These are phyloP conservation scores for Agriopis aurantiaria DNA, from an alignment of 2,888 invertebrate species.

Conservation along the genomic window DNA sequence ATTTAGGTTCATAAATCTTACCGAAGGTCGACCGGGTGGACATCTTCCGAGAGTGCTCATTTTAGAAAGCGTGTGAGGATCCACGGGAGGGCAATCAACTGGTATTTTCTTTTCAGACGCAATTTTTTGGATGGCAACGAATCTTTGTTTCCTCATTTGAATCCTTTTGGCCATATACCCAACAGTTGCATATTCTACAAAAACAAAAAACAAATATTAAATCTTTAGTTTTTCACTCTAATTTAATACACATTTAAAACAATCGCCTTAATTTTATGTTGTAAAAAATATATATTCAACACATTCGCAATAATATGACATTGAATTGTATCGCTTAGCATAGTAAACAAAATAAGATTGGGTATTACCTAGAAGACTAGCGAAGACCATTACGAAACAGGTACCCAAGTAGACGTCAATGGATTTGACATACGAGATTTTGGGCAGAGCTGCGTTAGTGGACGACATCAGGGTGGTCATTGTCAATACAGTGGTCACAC, in stretches of 20 bases:
- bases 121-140: constrained; percentile 96
- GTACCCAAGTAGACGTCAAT: constrained; percentile 99
- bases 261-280: not conserved
- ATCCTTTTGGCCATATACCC: constrained; percentile 99
- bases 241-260: not conserved
- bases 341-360: constrained; percentile 1
- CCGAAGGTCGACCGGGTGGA: constrained; percentile 83
- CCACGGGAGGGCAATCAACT: constrained; percentile 91
- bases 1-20: constrained; percentile 56
- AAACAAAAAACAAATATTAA: constrained; percentile 48
- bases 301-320: constrained; percentile 10
- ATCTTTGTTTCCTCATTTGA: constrained; percentile 97
- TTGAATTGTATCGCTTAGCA: constrained; percentile 3
- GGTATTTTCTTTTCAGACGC: constrained; percentile 96
- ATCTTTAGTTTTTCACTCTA: not conserved
- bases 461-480: constrained; percentile 99
- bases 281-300: not conserved
- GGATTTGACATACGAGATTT: constrained; percentile 99
- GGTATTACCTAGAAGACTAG: constrained; percentile 95
- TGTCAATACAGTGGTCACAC: constrained; percentile 98
- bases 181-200: constrained; percentile 98
- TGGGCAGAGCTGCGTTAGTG: constrained; percentile 98
- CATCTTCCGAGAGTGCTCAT: constrained; percentile 91
- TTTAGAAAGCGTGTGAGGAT: constrained; percentile 89
- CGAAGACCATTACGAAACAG: constrained; percentile 99